These are phyloP conservation scores for Lordiphosa fenestrarum DNA, from an alignment of 2,888 invertebrate species.

Conservation along the genomic window DNA sequence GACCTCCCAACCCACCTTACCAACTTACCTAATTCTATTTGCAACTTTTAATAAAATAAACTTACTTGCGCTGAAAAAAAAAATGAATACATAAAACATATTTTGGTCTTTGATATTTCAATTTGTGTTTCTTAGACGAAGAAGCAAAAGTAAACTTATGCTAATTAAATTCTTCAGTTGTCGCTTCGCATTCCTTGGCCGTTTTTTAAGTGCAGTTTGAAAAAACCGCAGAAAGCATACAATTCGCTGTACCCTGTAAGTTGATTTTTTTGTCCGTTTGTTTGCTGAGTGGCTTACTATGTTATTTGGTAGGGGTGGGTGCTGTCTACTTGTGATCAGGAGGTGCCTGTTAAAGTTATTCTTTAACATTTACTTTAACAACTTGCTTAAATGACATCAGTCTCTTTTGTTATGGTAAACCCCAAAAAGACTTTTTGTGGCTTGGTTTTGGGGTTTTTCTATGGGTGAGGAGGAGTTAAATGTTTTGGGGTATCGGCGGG, in stretches of 20 bases:
- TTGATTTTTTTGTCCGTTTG: no score
- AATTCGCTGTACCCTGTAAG: constrained; percentile 11
- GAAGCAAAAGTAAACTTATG: constrained; percentile 44
- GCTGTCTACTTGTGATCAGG: no score
- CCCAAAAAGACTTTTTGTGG: no score
- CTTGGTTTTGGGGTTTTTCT: no score
- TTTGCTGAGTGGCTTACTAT: no score
- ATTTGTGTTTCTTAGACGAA: constrained; percentile 40
- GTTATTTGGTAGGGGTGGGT: no score
- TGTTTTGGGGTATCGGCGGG: no score
- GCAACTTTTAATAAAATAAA: constrained; percentile 66
- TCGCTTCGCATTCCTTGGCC: constrained; percentile 31
- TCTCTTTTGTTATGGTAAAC: no score
- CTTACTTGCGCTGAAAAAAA: constrained; percentile 55
- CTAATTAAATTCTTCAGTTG: constrained; percentile 58
- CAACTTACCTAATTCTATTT: neutral
- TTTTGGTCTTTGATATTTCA: constrained; percentile 58
- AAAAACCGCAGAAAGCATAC: constrained; percentile 14
- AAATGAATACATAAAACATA: constrained; percentile 56
- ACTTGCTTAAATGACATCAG: no score
- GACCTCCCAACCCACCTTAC: neutral
- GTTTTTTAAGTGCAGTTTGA: constrained; percentile 4
- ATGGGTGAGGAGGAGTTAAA: no score
- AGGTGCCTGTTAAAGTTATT: no score
- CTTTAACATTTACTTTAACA: no score